Evolutionary conservation across 2,113 vertebrate species (phyloP).

Genomic region (Heloderma charlesbogerti): DNA sequence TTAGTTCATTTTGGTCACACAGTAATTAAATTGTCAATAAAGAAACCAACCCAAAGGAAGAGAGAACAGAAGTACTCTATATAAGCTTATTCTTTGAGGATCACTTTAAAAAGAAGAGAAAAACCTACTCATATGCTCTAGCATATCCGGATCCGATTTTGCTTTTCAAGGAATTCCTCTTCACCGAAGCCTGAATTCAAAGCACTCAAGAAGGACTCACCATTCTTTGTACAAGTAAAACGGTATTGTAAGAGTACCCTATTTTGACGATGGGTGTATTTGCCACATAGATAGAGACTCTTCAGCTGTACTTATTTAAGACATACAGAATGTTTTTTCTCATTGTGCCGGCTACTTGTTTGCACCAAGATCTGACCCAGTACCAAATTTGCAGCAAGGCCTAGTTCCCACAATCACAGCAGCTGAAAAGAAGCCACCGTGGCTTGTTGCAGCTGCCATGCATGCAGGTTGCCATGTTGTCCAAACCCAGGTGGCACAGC

Average conservation of each 20-base stretch:
- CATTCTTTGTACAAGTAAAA: not conserved
- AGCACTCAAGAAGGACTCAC: not conserved
- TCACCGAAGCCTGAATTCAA: not conserved
- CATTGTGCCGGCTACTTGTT: not conserved
- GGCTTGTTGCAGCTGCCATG: no score
- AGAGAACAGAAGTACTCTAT: rapidly evolving
- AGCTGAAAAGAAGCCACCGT: no score
- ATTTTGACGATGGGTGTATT: not conserved
- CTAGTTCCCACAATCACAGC: no score
- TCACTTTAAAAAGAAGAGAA: not conserved
- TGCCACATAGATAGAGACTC: not conserved
- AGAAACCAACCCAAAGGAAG: not conserved
- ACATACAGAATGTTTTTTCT: not conserved
- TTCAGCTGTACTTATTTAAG: not conserved
- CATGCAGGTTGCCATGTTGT: no score
- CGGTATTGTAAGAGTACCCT: not conserved
- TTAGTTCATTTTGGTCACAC: conserved; percentile 16
- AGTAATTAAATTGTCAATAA: conserved; percentile 14
- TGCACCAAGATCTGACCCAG: not conserved
- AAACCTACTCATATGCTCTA: rapidly evolving
- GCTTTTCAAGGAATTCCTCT: not conserved
- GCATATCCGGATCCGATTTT: not conserved
- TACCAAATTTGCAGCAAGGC: not conserved
- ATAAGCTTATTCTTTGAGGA: not conserved
- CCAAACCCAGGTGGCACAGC: no score